Evolutionary conservation across 2,113 vertebrate genomes (phyloP), one percentile per base, ranked within the genome.

Genomic region (Nycticorax nycticorax): DNA sequence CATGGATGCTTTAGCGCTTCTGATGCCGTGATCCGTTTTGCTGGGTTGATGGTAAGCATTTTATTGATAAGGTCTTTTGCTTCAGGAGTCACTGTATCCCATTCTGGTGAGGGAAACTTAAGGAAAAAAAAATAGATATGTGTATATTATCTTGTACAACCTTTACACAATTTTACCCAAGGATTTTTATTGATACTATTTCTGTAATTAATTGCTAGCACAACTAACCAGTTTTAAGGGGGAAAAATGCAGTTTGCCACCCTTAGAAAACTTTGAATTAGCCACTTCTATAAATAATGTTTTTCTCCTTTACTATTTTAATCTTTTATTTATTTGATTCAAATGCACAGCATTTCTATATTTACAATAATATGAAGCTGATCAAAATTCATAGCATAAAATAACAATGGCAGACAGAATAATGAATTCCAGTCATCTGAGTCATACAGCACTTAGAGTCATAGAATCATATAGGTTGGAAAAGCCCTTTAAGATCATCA

Each of bases 31-130:
- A 99, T 99, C 63, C 99, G 98, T 97, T 99, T 99, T 66, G 98
- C 99, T 37, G 99, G 99, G 92, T 99, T 99, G 88, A 99, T 99
- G 59, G 99, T 99, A 87, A 99, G 98, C 99, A 99, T 99, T 98
- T 99, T 99, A 90, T 99, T 99, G 97, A 99, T 99, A 75, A 99
- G 98, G 97, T 99, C 99, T 98, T 99, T 99, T 96, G 99, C 99
- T 98, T 99, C 99, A 59, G 99, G 99, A 60, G 99, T 99, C 96
- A 99, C 99, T 0, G 99, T 99, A 97, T 99, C 99, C 99, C 99
- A 99, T 96, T 99, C 99, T 77, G 99, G 99, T 41, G 99, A 99
- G 5, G 99, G 99, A 95, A 99, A 99, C 99, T 99, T 97, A 10
- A 93, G 48, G 82, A 60, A 94, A 47, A 47, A 47, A 94, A 62